Percentiles rank a stretch among this genome's conserved stretches.
These are phyloP conservation scores for Cyprinella venusta DNA, from an alignment of 2,797 vertebrate genomes.

Conservation along the genomic window DNA sequence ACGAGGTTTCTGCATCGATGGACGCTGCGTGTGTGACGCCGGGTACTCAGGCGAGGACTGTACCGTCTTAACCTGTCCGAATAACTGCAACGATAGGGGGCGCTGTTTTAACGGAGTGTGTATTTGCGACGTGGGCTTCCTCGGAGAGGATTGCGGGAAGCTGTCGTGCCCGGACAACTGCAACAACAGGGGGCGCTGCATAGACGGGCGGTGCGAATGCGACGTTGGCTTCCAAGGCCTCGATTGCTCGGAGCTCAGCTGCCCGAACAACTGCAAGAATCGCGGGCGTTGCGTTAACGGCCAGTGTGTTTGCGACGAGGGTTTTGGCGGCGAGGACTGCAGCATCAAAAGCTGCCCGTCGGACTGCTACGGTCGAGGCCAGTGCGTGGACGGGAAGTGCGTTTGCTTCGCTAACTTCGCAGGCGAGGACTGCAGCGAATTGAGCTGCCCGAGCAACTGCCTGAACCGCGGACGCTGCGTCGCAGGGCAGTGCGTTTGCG, in stretches of 20 bases:
- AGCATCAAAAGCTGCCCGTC: conserved; percentile 80
- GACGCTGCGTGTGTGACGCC: conserved; percentile 82
- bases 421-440: conserved; percentile 81
- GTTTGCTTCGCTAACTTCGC: conserved; percentile 78
- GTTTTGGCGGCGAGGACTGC: conserved; percentile 82
- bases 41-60: conserved; percentile 87
- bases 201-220: conserved; percentile 85
- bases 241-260: conserved; percentile 82
- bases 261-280: conserved; percentile 77
- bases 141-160: conserved; percentile 83
- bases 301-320: conserved; percentile 82
- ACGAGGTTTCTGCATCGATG: conserved; percentile 84
- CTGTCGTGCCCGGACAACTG: conserved; percentile 83
- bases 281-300: conserved; percentile 82
- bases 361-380: conserved; percentile 80
- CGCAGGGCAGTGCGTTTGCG: conserved; percentile 84
- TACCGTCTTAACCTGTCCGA: conserved; percentile 81
- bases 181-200: conserved; percentile 79
- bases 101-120: conserved; percentile 83
- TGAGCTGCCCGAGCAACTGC: conserved; percentile 85
- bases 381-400: conserved; percentile 81
- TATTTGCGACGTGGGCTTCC: conserved; percentile 83
- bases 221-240: conserved; percentile 80
- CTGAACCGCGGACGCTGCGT: conserved; percentile 79
- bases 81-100: conserved; percentile 82